Conservation (phyloP, 1,140 invertebrate species). For the Drosophila parvula region DNA sequence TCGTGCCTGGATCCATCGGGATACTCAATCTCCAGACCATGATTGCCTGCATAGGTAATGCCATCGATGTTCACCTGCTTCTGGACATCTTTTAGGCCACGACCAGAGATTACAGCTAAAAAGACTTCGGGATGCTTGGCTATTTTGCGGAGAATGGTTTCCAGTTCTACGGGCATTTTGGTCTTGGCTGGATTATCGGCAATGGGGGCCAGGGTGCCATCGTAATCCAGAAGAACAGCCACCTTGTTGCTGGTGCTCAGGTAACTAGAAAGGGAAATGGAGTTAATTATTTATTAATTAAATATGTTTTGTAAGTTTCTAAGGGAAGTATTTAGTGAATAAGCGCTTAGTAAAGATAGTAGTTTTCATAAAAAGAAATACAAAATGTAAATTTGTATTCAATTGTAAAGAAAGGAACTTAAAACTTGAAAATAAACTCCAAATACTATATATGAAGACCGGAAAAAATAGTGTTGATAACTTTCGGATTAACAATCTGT, state of each 20-base stretch:
- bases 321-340: neutral
- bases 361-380: neutral
- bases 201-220: constrained; percentile 94
- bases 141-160: constrained; percentile 90
- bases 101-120: constrained; percentile 93
- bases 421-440: neutral
- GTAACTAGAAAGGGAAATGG: constrained; percentile 86
- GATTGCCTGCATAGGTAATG: constrained; percentile 95
- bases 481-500: neutral
- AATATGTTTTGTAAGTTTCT: neutral
- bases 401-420: no score
- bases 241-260: constrained; percentile 92
- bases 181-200: constrained; percentile 94
- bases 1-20: constrained; percentile 95
- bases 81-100: constrained; percentile 93
- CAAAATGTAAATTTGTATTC: no score
- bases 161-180: constrained; percentile 91
- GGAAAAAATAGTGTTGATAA: neutral
- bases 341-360: no score
- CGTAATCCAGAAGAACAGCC: constrained; percentile 93
- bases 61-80: constrained; percentile 94
- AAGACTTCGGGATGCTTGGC: constrained; percentile 93
- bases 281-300: neutral
- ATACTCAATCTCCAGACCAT: constrained; percentile 94
- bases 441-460: neutral